phyloP scores from a whole-genome alignment of 2,797 vertebrate species.

The Masticophis lateralis region DNA sequence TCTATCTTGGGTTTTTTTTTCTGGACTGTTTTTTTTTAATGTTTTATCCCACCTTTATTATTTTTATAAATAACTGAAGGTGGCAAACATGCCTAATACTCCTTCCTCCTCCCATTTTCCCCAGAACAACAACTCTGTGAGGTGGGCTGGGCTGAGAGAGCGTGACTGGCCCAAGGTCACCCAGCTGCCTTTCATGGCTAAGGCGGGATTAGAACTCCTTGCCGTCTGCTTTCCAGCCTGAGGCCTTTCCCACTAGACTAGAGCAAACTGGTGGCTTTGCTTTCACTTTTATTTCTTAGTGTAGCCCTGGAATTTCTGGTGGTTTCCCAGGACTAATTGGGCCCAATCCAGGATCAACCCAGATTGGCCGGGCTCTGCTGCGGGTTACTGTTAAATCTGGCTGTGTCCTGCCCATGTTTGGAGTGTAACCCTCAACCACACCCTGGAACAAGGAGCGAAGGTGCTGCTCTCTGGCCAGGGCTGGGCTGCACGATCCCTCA shows the following conservation, averaged over 20 bases:
- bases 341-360: background rate
- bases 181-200: too few species aligned
- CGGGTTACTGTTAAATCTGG: background rate
- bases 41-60: too few species aligned
- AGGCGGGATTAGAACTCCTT: background rate
- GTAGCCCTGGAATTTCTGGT: background rate
- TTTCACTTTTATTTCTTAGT: background rate
- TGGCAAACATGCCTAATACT: too few species aligned
- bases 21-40: background rate
- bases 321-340: background rate
- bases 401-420: background rate
- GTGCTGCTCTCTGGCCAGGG: too few species aligned
- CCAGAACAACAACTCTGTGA: too few species aligned
- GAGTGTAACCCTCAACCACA: too few species aligned
- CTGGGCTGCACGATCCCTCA: too few species aligned
- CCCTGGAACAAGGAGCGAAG: background rate
- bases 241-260: too few species aligned
- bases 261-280: background rate
- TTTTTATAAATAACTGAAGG: too few species aligned
- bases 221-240: slow-evolving; percentile 66
- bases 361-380: background rate
- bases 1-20: background rate
- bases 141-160: too few species aligned
- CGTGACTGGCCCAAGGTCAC: too few species aligned
- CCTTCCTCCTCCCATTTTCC: too few species aligned